phyloP scores from a whole-genome alignment of 2,113 vertebrate species.

The Columbina picui region DNA sequence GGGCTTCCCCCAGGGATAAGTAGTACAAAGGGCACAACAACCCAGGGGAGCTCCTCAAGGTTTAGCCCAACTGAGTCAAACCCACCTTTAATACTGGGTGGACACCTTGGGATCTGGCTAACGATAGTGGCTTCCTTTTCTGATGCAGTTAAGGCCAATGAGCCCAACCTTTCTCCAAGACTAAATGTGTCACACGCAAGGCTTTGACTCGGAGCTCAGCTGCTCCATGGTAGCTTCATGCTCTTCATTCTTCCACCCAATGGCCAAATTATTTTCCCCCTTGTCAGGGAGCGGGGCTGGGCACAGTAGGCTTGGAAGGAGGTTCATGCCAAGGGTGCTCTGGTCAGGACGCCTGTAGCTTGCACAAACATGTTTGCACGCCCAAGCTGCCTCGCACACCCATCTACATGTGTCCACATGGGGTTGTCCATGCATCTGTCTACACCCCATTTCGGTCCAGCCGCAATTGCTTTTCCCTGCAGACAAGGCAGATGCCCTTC shows the following conservation, averaged over 20 bases:
- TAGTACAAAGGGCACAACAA: not conserved
- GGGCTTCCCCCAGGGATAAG: not conserved
- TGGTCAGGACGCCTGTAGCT: fast-evolving
- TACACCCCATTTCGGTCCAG: not conserved
- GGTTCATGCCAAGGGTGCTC: fast-evolving
- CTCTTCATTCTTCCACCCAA: not conserved
- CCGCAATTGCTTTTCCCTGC: fast-evolving
- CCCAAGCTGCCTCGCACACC: not conserved
- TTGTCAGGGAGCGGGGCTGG: fast-evolving
- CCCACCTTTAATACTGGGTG: not conserved
- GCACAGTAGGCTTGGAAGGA: not conserved
- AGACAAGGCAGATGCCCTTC: not conserved
- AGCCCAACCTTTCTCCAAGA: not conserved
- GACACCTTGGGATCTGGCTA: not conserved
- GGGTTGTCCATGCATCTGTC: fast-evolving
- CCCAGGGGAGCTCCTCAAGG: fast-evolving
- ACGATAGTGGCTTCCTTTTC: fast-evolving
- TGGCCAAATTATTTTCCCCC: not conserved
- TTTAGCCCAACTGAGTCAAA: not conserved
- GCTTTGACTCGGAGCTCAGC: not conserved
- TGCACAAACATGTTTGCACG: fast-evolving
- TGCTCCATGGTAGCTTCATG: not conserved
- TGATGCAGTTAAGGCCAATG: fast-evolving
- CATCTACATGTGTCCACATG: not conserved
- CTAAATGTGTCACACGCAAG: fast-evolving